Base-by-base conservation (phyloP, 2,113 vertebrate genomes). In the Cyanistes caeruleus region DNA sequence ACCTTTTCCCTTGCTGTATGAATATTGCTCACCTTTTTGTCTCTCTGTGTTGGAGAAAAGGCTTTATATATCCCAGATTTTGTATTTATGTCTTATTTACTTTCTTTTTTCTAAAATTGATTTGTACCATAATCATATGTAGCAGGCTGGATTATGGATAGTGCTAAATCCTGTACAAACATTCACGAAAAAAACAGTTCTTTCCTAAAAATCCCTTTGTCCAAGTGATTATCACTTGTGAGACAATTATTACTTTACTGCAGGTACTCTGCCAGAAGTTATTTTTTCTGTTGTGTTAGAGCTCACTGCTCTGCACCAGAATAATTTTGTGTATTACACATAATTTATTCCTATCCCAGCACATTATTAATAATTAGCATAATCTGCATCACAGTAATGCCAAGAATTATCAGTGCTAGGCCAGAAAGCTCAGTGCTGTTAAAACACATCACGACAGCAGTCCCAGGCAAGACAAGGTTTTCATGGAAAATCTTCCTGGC, bases 341-440 rank as follows among this genome's bases (percentile, higher is more conserved):
- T 75, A 87, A 89, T 89, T 93, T 95, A 87, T 93, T 90, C 77
- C 67, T 77, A 78, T 24, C 5, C 30, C 25, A 78, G 73, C 52
- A 64, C 44, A 37, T 90, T 89, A 88, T 81, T 92, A 92, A 63
- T 92, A 91, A 86, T 93, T 96, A 87, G 41, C 76, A 81, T 97
- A 95, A 95, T 93, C 81, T 91, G 48, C 65, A 65, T 68, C 75
- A 55, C 5, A 60, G 49, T 9, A 58, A 58, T 78, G 77, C 87
- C 69, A 84, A 82, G 65, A 84, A 79, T 95, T 95, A 91, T 87
- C 87, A 87, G 63, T 15, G 7, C 2, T 44, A 53, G 81, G 25
- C 73, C 87, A 79, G 93, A 51, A 84, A 78, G 35, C 69, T 91
- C 56, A 35, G 68, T 22, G 64, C 73, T 93, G 73, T 75, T 95